phyloP scores from a whole-genome alignment of 2,113 vertebrate genomes.

The Tichodroma muraria region DNA sequence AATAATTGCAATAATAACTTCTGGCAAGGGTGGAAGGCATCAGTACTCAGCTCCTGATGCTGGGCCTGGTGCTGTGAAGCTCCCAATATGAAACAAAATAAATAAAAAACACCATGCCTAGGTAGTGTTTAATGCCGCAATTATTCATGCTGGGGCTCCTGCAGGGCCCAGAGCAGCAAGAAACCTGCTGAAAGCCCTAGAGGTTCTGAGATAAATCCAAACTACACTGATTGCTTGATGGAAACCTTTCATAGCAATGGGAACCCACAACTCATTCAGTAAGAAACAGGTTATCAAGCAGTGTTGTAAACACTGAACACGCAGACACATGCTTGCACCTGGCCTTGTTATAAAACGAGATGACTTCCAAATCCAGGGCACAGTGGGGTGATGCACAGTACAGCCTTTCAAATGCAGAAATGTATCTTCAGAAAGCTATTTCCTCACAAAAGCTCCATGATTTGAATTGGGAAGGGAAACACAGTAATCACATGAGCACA shows the following conservation, averaged over 20 bases:
- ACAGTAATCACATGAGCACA: background rate
- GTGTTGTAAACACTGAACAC: background rate
- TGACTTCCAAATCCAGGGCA: background rate
- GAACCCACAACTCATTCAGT: background rate
- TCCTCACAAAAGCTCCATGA: background rate
- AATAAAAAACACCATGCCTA: background rate
- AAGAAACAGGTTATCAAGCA: background rate
- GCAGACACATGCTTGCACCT: background rate
- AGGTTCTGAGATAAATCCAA: background rate
- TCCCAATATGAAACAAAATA: background rate
- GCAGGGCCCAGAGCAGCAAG: background rate
- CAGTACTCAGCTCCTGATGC: background rate
- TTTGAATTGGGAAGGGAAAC: background rate
- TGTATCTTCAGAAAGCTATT: background rate
- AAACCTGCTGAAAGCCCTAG: background rate
- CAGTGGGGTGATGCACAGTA: background rate
- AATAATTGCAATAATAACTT: background rate
- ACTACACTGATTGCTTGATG: background rate
- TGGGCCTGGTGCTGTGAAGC: background rate
- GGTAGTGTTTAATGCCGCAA: background rate
- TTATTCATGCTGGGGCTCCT: background rate
- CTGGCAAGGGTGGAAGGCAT: background rate
- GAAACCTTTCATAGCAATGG: background rate
- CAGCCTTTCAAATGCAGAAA: background rate
- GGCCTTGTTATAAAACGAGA: background rate